Evolutionary conservation across 2,113 vertebrate species (phyloP).

Genomic region (Ailurus styani): DNA sequence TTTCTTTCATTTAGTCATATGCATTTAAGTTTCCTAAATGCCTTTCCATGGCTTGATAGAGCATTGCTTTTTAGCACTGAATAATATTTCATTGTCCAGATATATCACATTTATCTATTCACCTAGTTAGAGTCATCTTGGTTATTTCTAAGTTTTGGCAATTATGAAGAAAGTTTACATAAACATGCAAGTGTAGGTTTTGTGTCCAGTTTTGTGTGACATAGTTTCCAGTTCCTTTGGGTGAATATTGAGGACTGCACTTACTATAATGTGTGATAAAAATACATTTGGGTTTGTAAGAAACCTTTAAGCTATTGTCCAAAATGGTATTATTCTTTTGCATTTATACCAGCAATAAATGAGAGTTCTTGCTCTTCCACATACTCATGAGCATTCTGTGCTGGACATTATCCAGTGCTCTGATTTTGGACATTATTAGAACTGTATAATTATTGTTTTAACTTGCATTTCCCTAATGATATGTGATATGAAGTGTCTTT

Average conservation of each 20-base stretch:
- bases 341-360: not conserved
- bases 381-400: not conserved
- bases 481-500: not conserved
- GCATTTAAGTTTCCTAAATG: not conserved
- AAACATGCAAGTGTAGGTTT: not conserved
- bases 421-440: not conserved
- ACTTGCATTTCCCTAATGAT: not conserved
- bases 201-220: not conserved
- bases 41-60: not conserved
- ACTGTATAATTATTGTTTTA: not conserved
- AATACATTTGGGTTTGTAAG: not conserved
- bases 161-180: not conserved
- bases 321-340: not conserved
- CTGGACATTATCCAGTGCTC: not conserved
- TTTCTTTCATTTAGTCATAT: not conserved
- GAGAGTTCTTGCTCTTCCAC: not conserved
- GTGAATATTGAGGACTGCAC: not conserved
- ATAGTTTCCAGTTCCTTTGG: not conserved
- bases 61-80: not conserved
- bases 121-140: not conserved
- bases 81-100: not conserved
- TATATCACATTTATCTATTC: not conserved
- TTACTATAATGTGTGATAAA: not conserved
- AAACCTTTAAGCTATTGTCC: not conserved
- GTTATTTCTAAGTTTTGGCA: not conserved